phyloP scores from a whole-genome alignment of 2,888 invertebrate species.

The Amphipyra berbera region DNA sequence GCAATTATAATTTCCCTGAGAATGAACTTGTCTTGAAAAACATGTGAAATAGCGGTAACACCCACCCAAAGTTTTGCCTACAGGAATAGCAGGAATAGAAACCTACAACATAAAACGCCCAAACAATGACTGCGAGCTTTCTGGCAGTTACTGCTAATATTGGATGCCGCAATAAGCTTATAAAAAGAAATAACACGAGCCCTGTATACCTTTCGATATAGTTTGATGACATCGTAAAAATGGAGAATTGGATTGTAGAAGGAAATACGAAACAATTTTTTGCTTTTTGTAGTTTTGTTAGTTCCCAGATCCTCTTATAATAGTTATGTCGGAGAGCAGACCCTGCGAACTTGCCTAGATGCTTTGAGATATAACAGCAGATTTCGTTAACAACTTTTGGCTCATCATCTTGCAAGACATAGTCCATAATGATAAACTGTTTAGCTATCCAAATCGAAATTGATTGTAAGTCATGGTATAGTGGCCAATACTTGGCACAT shows the following conservation, averaged over 20 bases:
- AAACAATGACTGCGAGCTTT: no score
- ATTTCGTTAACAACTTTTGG: slow-evolving; percentile 2
- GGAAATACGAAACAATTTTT: not conserved
- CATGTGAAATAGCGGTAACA: no score
- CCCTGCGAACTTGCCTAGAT: not conserved
- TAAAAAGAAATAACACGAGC: slow-evolving; percentile 17
- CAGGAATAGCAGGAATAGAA: no score
- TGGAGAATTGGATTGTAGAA: slow-evolving; percentile 18
- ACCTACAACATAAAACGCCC: no score
- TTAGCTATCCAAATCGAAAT: slow-evolving; percentile 28
- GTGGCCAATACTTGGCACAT: slow-evolving; percentile 43
- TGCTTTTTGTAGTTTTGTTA: not conserved
- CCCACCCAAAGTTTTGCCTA: no score
- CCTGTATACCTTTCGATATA: slow-evolving; percentile 16
- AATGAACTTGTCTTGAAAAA: no score
- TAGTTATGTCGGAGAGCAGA: slow-evolving; percentile 1
- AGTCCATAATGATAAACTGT: slow-evolving; percentile 24
- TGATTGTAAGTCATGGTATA: slow-evolving; percentile 34
- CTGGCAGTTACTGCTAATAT: slow-evolving; percentile 9
- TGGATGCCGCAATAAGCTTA: slow-evolving; percentile 8
- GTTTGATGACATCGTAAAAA: slow-evolving; percentile 35
- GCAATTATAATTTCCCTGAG: no score
- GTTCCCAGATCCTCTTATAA: not conserved
- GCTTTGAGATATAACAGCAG: not conserved
- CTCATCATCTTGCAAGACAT: slow-evolving; percentile 3